A percentile compares a stretch with the other conserved stretches of the same genome.
Evolutionary conservation across 1,140 invertebrate species (phyloP).

Genomic region (Drosophila kohkoa): DNA sequence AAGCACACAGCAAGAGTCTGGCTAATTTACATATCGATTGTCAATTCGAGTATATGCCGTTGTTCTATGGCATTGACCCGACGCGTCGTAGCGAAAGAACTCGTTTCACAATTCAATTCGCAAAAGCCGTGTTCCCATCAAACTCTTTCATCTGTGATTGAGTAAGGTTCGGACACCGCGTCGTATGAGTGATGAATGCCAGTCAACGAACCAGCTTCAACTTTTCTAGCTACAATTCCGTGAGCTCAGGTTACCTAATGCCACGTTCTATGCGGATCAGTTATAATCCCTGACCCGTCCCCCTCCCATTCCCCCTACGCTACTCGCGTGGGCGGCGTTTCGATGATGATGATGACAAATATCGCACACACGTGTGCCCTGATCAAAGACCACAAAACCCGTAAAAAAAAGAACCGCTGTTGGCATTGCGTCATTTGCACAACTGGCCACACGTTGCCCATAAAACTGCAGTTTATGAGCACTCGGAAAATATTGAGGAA

Average conservation of each 20-base stretch:
- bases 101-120: slow-evolving; percentile 50
- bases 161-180: slow-evolving; percentile 65
- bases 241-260: slow-evolving; percentile 66
- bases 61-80: slow-evolving; percentile 70
- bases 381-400: slow-evolving; percentile 40
- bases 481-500: slow-evolving; percentile 46
- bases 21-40: slow-evolving; percentile 75
- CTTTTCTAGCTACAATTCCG: slow-evolving; percentile 19
- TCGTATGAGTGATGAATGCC: slow-evolving; percentile 64
- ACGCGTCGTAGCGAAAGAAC: slow-evolving; percentile 38
- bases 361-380: slow-evolving; percentile 57
- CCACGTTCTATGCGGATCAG: slow-evolving; percentile 46
- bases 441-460: slow-evolving; percentile 51
- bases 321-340: slow-evolving; percentile 57
- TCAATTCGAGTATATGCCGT: slow-evolving; percentile 57
- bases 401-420: slow-evolving; percentile 19
- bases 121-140: slow-evolving; percentile 42
- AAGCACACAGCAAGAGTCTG: slow-evolving; percentile 15
- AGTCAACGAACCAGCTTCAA: slow-evolving; percentile 58
- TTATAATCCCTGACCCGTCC: slow-evolving; percentile 7
- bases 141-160: slow-evolving; percentile 59
- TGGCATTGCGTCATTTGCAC: slow-evolving; percentile 66
- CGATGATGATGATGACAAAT: slow-evolving; percentile 67
- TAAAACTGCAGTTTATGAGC: slow-evolving; percentile 71
- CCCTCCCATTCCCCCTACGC: slow-evolving; percentile 11